Conservation (phyloP, 1,140 invertebrate species). For the Lucilia cuprina region DNA sequence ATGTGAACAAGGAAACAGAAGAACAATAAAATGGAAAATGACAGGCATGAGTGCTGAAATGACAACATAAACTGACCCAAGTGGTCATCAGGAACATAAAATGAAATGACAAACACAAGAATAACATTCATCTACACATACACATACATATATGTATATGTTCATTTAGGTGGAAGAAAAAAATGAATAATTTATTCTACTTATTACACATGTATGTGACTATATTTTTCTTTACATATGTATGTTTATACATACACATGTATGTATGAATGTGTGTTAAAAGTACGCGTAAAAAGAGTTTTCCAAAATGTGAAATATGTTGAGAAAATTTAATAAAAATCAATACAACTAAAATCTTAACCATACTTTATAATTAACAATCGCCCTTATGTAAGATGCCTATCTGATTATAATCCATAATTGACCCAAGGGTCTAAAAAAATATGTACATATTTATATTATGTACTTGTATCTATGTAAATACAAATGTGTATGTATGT, state of each 20-base stretch:
- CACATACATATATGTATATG: neutral
- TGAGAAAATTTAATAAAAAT: no score
- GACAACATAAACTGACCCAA: constrained; percentile 27
- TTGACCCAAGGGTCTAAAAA: no score
- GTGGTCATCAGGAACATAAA: constrained; percentile 30
- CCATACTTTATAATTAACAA: no score
- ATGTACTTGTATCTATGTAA: no score
- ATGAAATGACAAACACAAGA: constrained; percentile 19
- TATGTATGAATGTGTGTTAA: neutral
- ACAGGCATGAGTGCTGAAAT: constrained; percentile 14
- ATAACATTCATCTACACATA: neutral
- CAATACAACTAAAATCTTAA: no score
- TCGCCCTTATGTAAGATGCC: no score
- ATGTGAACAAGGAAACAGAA: neutral
- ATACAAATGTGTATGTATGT: no score
- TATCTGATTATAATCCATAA: no score
- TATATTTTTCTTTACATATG: no score
- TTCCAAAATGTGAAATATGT: neutral
- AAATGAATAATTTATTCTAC: neutral
- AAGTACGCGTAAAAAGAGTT: neutral
- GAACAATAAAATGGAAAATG: constrained; percentile 19
- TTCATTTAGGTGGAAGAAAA: neutral
- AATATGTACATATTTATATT: no score
- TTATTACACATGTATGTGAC: no score
- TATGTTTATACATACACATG: no score